These are phyloP conservation scores for Plagodis dolabraria DNA, from an alignment of 2,888 invertebrate species.

Conservation along the genomic window DNA sequence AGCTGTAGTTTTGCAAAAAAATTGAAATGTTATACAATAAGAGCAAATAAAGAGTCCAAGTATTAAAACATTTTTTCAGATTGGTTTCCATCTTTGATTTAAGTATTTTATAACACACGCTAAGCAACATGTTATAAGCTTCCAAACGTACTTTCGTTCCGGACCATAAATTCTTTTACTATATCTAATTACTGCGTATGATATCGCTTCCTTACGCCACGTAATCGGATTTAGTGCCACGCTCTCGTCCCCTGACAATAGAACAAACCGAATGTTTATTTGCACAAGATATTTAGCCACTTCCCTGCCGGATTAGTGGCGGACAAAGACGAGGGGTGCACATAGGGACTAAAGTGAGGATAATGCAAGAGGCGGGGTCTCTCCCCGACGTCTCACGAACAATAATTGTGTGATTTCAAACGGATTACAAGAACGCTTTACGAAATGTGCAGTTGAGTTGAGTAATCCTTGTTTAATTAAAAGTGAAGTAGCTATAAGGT, in stretches of 20 bases:
- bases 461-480: constrained; percentile 42
- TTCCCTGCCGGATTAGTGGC: constrained; percentile 80
- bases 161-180: constrained; percentile 60
- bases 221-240: constrained; percentile 78
- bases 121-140: constrained; percentile 24
- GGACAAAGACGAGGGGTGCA: constrained; percentile 71
- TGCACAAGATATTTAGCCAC: constrained; percentile 85
- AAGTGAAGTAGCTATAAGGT: constrained; percentile 26
- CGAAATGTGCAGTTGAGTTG: constrained; percentile 38
- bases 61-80: too few species aligned
- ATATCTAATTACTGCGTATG: constrained; percentile 68
- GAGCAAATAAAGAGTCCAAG: too few species aligned
- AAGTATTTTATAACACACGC: constrained; percentile 10
- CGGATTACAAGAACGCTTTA: constrained; percentile 60
- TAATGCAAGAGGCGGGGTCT: constrained; percentile 77
- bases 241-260: constrained; percentile 73
- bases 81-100: too few species aligned
- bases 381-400: constrained; percentile 49
- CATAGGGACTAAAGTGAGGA: constrained; percentile 55
- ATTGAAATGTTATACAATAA: too few species aligned
- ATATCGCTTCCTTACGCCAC: constrained; percentile 68
- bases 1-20: too few species aligned
- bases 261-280: constrained; percentile 80
- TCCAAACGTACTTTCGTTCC: constrained; percentile 27
- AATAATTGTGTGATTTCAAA: constrained; percentile 74